These are phyloP conservation scores for Paramormyrops kingsleyae DNA, from an alignment of 2,113 vertebrate genomes.

Conservation along the genomic window DNA sequence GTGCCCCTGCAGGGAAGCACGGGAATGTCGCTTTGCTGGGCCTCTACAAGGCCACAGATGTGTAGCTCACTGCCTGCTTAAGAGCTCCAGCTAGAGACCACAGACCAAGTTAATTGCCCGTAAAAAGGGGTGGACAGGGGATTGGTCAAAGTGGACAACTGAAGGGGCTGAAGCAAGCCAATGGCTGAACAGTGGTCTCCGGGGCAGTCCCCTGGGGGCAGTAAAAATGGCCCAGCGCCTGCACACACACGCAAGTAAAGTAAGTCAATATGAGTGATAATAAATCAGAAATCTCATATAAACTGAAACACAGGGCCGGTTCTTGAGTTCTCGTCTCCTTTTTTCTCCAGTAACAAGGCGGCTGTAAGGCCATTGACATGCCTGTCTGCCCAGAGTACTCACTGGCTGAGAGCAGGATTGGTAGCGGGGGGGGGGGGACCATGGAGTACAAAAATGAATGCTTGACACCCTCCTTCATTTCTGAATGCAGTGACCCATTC, in stretches of 20 bases:
- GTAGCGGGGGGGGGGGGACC: slow-evolving; percentile 32
- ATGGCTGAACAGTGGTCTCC: background rate
- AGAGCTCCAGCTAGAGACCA: background rate
- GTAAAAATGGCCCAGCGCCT: background rate
- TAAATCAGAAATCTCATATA: background rate
- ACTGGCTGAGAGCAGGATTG: background rate
- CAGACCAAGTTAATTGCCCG: slow-evolving; percentile 16
- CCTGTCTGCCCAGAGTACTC: background rate
- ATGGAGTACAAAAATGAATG: slow-evolving; percentile 57
- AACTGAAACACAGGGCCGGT: background rate
- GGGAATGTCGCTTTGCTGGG: background rate
- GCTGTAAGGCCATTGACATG: background rate
- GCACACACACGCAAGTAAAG: background rate
- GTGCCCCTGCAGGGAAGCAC: background rate
- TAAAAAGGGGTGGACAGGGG: slow-evolving; percentile 12
- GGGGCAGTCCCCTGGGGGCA: background rate
- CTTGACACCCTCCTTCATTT: slow-evolving; percentile 65
- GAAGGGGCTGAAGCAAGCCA: background rate
- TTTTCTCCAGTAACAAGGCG: background rate
- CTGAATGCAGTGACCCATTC: slow-evolving; percentile 65
- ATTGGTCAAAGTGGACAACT: background rate
- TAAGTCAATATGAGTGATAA: background rate
- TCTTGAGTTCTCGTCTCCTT: background rate
- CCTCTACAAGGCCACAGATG: background rate
- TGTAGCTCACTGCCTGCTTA: background rate